phyloP scores from a whole-genome alignment of 2,113 vertebrate genomes.

The Chunga burmeisteri region DNA sequence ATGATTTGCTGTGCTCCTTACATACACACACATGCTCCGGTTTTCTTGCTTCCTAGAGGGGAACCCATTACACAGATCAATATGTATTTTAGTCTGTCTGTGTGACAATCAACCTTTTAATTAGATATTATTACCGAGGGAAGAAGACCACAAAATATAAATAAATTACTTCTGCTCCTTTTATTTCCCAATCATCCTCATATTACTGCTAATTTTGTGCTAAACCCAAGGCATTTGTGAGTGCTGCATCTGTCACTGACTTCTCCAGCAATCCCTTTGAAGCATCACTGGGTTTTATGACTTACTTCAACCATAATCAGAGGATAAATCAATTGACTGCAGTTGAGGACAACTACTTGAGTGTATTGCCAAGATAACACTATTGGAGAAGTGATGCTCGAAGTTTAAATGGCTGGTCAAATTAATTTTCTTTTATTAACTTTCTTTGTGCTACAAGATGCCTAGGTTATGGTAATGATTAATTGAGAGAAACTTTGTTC shows the following conservation, averaged over 20 bases:
- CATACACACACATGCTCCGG: fast-evolving
- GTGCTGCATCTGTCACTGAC: neutral
- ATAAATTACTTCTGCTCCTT: neutral
- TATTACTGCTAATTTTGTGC: neutral
- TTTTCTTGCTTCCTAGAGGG: neutral
- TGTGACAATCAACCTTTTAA: neutral
- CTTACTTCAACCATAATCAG: neutral
- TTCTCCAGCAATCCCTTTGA: neutral
- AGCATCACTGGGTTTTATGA: neutral
- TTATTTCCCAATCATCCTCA: neutral
- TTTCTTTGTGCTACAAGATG: neutral
- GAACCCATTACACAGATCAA: neutral
- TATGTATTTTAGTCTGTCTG: neutral
- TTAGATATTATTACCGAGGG: neutral
- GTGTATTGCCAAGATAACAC: neutral
- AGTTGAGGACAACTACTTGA: neutral
- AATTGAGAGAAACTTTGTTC: neutral
- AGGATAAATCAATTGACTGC: neutral
- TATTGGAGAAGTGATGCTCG: neutral
- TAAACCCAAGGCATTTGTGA: neutral
- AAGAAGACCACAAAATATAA: neutral
- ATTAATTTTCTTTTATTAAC: neutral
- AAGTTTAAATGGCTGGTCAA: neutral
- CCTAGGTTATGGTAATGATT: neutral
- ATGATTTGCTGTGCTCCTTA: neutral